Conservation (phyloP, 1,140 invertebrate genomes). For the Pectinophora gossypiella region DNA sequence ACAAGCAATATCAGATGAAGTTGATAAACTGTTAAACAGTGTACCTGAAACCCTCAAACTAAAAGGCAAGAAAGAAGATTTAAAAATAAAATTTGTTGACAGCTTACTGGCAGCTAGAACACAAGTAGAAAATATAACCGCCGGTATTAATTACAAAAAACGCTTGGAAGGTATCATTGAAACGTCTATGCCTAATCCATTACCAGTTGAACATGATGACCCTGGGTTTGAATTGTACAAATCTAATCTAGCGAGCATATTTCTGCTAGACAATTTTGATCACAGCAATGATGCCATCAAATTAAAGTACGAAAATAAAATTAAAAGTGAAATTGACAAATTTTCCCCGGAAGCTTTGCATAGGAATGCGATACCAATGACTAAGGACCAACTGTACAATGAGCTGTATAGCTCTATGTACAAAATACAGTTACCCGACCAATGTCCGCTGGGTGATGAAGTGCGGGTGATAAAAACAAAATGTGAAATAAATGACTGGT, state of each 20-base stretch:
- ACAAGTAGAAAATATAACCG: not conserved
- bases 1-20: not conserved
- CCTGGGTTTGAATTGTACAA: not conserved
- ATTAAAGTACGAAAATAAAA: not conserved
- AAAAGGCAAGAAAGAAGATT: not conserved
- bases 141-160: not conserved
- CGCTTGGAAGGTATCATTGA: not conserved
- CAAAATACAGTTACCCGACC: not conserved
- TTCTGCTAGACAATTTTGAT: not conserved
- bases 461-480: slow-evolving; percentile 40
- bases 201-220: not conserved
- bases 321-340: not conserved
- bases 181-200: not conserved
- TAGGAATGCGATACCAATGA: not conserved
- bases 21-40: not conserved
- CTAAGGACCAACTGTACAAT: not conserved
- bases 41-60: not conserved
- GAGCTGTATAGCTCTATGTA: not conserved
- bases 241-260: not conserved
- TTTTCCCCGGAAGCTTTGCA: not conserved
- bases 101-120: not conserved
- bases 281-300: not conserved
- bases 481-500: slow-evolving; percentile 41
- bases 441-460: slow-evolving; percentile 26
- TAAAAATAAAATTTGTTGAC: not conserved